Evolutionary conservation across 2,113 vertebrate species (phyloP).

Genomic region (Fulica atra): DNA sequence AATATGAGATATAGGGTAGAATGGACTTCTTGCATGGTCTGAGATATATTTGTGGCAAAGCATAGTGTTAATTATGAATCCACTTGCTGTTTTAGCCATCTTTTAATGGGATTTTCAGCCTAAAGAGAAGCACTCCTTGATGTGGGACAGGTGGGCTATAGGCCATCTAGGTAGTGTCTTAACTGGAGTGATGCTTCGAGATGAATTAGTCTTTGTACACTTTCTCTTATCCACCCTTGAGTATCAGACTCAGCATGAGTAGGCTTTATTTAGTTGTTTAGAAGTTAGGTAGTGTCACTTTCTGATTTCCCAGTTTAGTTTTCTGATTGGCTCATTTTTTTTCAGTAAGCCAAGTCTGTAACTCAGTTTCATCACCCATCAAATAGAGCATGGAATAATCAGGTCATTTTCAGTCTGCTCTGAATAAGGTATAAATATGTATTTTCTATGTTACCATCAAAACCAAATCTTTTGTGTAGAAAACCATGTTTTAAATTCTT

Average conservation of each 20-base stretch:
- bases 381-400: not conserved
- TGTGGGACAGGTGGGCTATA: not conserved
- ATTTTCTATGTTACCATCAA: not conserved
- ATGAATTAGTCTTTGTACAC: not conserved
- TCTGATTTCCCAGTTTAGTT: not conserved
- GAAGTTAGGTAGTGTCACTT: not conserved
- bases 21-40: not conserved
- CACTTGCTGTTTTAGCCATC: rapidly evolving
- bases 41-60: not conserved
- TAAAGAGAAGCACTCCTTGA: not conserved
- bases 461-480: not conserved
- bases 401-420: not conserved
- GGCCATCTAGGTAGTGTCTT: not conserved
- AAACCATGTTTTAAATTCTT: not conserved
- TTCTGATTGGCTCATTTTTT: not conserved
- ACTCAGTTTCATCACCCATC: not conserved
- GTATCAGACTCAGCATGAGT: not conserved
- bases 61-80: not conserved
- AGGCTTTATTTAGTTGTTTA: not conserved
- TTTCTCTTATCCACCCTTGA: not conserved
- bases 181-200: not conserved
- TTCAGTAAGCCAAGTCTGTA: not conserved
- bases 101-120: not conserved
- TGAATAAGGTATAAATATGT: not conserved
- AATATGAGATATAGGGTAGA: rapidly evolving